These are phyloP conservation scores for Eulithis testata DNA, from an alignment of 2,888 invertebrate species.

Conservation along the genomic window DNA sequence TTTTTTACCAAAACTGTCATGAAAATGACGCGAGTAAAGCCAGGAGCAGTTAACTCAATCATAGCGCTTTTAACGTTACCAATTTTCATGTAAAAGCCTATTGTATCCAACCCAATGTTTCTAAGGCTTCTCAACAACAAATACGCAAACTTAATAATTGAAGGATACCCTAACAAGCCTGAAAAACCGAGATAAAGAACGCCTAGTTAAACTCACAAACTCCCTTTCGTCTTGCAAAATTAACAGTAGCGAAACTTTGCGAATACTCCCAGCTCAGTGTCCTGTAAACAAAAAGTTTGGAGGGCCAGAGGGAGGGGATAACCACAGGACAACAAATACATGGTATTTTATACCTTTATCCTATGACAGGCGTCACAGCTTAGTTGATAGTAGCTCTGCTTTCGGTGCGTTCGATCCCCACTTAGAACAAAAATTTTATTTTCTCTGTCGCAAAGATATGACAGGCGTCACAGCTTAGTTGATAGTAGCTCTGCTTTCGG, in stretches of 20 bases:
- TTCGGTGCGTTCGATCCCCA: no score
- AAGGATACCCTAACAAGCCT: slow-evolving; percentile 32
- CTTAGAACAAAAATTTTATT: no score
- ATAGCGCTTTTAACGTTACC: no score
- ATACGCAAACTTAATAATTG: slow-evolving; percentile 25
- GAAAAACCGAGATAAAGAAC: slow-evolving; percentile 43
- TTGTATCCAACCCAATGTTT: not conserved
- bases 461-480: no score
- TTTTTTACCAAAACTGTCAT: no score
- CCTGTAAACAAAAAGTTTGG: slow-evolving; percentile 67
- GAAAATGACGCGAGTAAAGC: no score
- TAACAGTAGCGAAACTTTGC: slow-evolving; percentile 46
- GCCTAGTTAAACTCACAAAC: slow-evolving; percentile 32
- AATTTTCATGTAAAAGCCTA: not conserved
- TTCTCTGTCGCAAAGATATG: no score
- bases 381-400: no score
- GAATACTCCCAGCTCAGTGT: slow-evolving; percentile 44
- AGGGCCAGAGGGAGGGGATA: slow-evolving; percentile 49
- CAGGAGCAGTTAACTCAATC: no score
- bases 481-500: no score
- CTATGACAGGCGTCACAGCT: no score
- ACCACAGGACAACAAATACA: slow-evolving; percentile 21
- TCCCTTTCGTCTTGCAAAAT: slow-evolving; percentile 39
- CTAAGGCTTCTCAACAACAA: not conserved
- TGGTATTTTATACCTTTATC: no score